Percentiles rank a stretch among this genome's conserved stretches.
These are phyloP conservation scores for Plodia interpunctella DNA, from an alignment of 1,140 invertebrate genomes.

Conservation along the genomic window DNA sequence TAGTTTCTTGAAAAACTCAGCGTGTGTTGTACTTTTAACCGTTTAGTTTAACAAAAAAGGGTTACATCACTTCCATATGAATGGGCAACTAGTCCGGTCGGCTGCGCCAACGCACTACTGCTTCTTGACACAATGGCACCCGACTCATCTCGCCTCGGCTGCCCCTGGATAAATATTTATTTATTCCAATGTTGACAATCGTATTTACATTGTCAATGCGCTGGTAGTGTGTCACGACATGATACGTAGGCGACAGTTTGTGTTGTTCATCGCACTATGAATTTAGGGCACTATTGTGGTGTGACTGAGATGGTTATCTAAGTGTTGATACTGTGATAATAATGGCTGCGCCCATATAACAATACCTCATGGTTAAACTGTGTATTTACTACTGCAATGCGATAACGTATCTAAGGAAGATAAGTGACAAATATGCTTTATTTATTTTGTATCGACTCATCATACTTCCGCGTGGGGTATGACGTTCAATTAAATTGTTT, in stretches of 20 bases:
- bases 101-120: slow-evolving; percentile 36
- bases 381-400: slow-evolving; percentile 2
- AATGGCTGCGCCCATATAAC: neutral
- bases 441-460: neutral
- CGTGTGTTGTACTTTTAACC: neutral
- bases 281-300: slow-evolving; percentile 46
- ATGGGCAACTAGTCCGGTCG: slow-evolving; percentile 30
- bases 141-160: slow-evolving; percentile 53
- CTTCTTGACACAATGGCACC: slow-evolving; percentile 39
- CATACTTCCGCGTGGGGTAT: neutral
- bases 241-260: slow-evolving; percentile 50
- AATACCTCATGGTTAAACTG: neutral
- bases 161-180: slow-evolving; percentile 70
- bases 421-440: neutral
- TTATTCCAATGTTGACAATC: slow-evolving; percentile 67
- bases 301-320: neutral
- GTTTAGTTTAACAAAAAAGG: slow-evolving; percentile 1
- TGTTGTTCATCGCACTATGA: slow-evolving; percentile 53
- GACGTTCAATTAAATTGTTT: neutral
- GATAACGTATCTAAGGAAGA: neutral
- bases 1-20: neutral
- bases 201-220: slow-evolving; percentile 69
- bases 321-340: slow-evolving; percentile 29
- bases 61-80: slow-evolving; percentile 43
- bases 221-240: slow-evolving; percentile 39